A percentile compares a stretch with the other conserved stretches of the same genome.
phyloP scores from a whole-genome alignment of 2,797 vertebrate genomes.

The Kryptopterus vitreolus region DNA sequence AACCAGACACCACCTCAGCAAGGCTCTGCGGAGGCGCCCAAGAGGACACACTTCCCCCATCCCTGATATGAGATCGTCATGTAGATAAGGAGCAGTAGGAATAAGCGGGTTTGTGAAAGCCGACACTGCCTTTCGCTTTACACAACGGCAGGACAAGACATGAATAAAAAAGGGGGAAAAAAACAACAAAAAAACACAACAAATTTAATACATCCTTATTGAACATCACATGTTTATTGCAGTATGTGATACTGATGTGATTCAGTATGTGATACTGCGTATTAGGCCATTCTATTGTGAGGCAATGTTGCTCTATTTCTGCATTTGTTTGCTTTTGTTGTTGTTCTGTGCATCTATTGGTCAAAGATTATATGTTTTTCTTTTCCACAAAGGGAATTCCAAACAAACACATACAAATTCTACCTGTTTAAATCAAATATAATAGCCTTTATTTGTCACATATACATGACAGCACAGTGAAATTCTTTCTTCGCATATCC shows the following conservation, averaged over 20 bases:
- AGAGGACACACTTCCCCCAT: slow-evolving; percentile 65
- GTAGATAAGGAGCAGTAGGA: slow-evolving; percentile 61
- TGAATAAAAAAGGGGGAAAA: neutral
- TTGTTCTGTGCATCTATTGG: neutral
- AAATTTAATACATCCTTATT: neutral
- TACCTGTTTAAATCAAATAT: too few relatives aligned
- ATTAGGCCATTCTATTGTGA: neutral
- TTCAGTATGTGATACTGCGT: neutral
- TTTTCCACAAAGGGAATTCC: too few relatives aligned
- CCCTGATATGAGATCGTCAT: slow-evolving; percentile 50
- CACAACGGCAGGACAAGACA: neutral
- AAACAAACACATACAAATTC: too few relatives aligned
- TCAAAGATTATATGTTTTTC: too few relatives aligned
- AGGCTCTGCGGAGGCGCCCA: slow-evolving; percentile 54
- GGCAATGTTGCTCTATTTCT: neutral
- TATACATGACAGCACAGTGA: too few relatives aligned
- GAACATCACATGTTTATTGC: neutral
- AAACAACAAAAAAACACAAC: neutral
- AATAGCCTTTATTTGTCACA: too few relatives aligned
- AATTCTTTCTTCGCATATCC: too few relatives aligned
- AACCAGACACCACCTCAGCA: slow-evolving; percentile 46
- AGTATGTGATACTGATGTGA: neutral
- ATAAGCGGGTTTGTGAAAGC: slow-evolving; percentile 70
- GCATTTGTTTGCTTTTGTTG: neutral
- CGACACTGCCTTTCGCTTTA: slow-evolving; percentile 59